phyloP scores from a whole-genome alignment of 2,113 vertebrate genomes.

The Chrysochloris asiatica region DNA sequence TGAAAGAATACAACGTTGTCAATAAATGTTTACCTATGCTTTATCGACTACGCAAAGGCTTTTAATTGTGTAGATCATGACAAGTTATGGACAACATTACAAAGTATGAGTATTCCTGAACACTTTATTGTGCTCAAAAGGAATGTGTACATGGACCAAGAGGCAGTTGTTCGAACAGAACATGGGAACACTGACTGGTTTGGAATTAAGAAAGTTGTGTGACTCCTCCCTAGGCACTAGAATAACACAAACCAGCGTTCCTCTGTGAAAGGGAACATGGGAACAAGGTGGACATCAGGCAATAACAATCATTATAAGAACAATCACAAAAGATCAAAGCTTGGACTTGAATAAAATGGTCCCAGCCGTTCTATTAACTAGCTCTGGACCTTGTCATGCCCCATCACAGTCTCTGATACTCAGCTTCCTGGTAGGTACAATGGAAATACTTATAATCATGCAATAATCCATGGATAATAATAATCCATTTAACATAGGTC shows the following conservation, averaged over 20 bases:
- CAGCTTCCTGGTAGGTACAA: not conserved
- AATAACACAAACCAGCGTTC: not conserved
- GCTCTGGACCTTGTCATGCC: not conserved
- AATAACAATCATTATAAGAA: not conserved
- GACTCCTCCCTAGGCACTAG: not conserved
- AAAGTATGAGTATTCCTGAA: too few relatives aligned
- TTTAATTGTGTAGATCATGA: too few relatives aligned
- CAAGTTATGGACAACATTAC: too few relatives aligned
- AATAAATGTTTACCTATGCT: too few relatives aligned
- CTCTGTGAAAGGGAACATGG: too few relatives aligned
- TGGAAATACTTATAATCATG: not conserved
- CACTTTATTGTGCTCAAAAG: too few relatives aligned
- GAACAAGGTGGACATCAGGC: not conserved
- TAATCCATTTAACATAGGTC: not conserved
- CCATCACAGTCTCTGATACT: not conserved
- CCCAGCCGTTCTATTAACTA: not conserved
- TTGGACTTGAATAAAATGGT: not conserved
- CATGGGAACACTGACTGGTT: too few relatives aligned
- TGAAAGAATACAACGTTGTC: too few relatives aligned
- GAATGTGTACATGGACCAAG: too few relatives aligned
- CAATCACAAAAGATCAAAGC: not conserved
- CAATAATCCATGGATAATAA: not conserved
- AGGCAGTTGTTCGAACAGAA: too few relatives aligned
- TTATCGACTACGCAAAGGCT: too few relatives aligned
- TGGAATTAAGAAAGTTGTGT: too few relatives aligned